Evolutionary conservation across 1,140 invertebrate genomes (phyloP), one percentile per base, ranked within the genome.

Genomic region (Aporrectodea caliginosa): DNA sequence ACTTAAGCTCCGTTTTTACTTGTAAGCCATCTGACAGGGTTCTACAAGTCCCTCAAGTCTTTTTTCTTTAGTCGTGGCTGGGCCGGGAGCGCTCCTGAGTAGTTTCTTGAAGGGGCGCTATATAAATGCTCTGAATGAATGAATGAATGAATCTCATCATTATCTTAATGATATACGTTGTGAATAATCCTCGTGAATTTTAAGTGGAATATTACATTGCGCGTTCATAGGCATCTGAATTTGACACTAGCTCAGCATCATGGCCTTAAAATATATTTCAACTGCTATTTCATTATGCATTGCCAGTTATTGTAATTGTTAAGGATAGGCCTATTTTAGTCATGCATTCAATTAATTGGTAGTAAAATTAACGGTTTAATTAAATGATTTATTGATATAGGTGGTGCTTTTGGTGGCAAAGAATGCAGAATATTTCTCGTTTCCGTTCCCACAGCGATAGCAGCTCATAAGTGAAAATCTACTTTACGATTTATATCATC

Each of bases 321-420:
- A 22, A 58, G 22, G 43, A 22, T 58, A 58, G 43, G 43, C 43
- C 6, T 6, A 58, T 58, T 58, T 58, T 58, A 22, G n/a, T n/a
- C n/a, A 58, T 58, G 43, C 6, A 58, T 58, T 22, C 6, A 58
- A 22, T 58, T 6, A 58, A 58, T 22, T 58, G n/a, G n/a, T n/a
- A n/a, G 43, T 22, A 58, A 58, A 12, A 58, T 58, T 58, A 58
- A 12, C 22, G 6, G 22, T 22, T 22, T 58, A 58, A 58, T 58
- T 58, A n/a, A 58, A 6, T 58, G 43, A 12, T 58, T 58, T 22
- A 58, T 58, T 58, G 6, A 22, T 22, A 29, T 82, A 86, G 87
- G 96, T 6, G 97, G 97, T 58, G 96, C 95, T 34, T 98, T 98
- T 89, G 97, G 97, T 29, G 97, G 97, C 1, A 98, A 98, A 89